Evolutionary conservation across 1,140 invertebrate genomes (phyloP), one percentile per base, ranked within the genome.

Genomic region (Euschistus heros): DNA sequence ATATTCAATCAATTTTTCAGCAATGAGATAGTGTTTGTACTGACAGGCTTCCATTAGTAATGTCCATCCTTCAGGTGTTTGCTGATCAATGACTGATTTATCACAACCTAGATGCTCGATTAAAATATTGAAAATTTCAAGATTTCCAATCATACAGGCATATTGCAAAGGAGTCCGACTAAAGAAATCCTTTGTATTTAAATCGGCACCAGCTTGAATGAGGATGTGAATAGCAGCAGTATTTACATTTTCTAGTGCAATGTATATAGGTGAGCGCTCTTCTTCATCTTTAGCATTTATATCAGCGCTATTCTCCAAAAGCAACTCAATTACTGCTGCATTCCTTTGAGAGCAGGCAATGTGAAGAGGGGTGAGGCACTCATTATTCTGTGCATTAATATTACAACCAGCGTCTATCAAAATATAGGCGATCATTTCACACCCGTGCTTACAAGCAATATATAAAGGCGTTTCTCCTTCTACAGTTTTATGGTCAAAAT

Each of bases 31-130:
- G n/a, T 63, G 33, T 30, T 62, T 66, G 18, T 54, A 62, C 37
- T 66, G 65, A 20, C 42, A 22, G 4, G 65, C 60, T 66, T 66
- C 65, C 65, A 66, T 66, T 30, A 66, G 24, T 2, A 66, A 27
- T 10, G 65, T 55, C 65, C 65, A 66, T 37, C 65, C 65, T 20
- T 66, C 60, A 37, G 46, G 27, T 10, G 65, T 62, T 17, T 54
- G 47, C 15, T 66, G 50, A 22, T 66, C 37, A 14, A 62, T 30
- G n/a, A 62, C 14, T 27, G 18, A 22, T 33, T 30, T 54, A 8
- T 47, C 59, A 14, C 4, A 15, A 17, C 60, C 60, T 2, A 63
- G 27, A 20, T 26, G 33, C 17, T 62, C 60, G 6, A 63, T 30
- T 2, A 66, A 22, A n/a, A 63, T 18, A 20, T 66, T 52, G 30